Conservation (phyloP, 2,888 invertebrate genomes). For the Diogma glabrata region DNA sequence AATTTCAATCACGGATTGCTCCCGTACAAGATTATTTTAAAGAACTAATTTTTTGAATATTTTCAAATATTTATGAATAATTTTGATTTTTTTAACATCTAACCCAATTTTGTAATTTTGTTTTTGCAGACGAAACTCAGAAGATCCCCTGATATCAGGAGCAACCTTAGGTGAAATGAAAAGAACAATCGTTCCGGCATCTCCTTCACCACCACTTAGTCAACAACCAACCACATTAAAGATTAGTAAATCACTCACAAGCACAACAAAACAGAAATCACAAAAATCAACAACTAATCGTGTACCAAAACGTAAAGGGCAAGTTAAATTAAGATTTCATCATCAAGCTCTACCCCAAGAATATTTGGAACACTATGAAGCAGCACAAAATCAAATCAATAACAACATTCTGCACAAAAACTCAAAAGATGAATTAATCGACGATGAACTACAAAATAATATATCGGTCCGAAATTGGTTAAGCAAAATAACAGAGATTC, state of each 20-base stretch:
- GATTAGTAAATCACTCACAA: too few relatives aligned
- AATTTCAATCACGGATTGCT: too few relatives aligned
- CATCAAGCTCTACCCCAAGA: constrained; percentile 69
- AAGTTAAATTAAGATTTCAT: constrained; percentile 67
- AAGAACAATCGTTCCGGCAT: constrained; percentile 17
- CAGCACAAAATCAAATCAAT: constrained; percentile 47
- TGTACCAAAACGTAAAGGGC: constrained; percentile 35
- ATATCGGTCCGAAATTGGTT: constrained; percentile 59
- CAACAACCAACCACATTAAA: constrained; percentile 6
- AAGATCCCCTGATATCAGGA: constrained; percentile 36
- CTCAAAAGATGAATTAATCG: constrained; percentile 9
- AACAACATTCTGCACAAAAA: constrained; percentile 19
- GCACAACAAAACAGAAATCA: constrained; percentile 20
- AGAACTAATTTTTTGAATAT: too few relatives aligned
- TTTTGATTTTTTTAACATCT: too few relatives aligned
- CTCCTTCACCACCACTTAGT: constrained; percentile 10
- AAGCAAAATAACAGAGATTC: constrained; percentile 60
- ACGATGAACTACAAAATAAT: constrained; percentile 17
- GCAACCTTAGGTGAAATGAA: constrained; percentile 29
- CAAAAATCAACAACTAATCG: constrained; percentile 17
- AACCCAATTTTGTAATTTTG: neutral
- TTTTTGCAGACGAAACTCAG: constrained; percentile 27
- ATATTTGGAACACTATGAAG: constrained; percentile 68
- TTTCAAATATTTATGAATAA: too few relatives aligned
- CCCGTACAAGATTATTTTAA: too few relatives aligned